Base-by-base conservation (phyloP, 1,140 invertebrate species). In the Zaprionus africanus region DNA sequence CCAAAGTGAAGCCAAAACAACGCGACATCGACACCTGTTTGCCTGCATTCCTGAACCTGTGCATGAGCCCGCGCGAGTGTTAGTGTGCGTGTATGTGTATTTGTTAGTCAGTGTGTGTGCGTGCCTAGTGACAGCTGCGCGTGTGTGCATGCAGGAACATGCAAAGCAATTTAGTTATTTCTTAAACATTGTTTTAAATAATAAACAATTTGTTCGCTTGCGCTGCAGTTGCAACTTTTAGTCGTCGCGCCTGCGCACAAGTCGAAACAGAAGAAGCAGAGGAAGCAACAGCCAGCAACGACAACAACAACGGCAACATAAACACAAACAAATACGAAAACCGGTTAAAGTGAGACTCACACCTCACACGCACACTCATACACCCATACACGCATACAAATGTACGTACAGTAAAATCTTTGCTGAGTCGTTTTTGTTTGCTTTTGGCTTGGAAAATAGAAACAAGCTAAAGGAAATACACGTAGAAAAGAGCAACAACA, bases 291-390 rank as follows among this genome's bases (percentile, higher is more conserved):
- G 69, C n/a, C 61, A 64, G 34, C 38, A 58, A 54, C 43, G 63
- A 28, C 60, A 49, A 57, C 62, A 76, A 78, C 53, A 81, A 13
- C 22, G 34, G 17, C 58, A 71, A 76, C 64, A 79, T 81, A 82
- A 83, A 83, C 72, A 86, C 68, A 83, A 75, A 74, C 51, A 59
- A 34, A 75, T 31, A 51, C 28, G 53, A 65, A 86, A 86, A 86
- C 83, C 84, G 84, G 84, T 86, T 86, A 71, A 75, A 56, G 74
- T 69, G 77, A 82, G 66, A 79, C 71, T 51, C 41, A 79, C 64
- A 61, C 61, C 71, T 51, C 41, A 79, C 64, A 53, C 61, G 36
- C 62, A 38, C 59, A 73, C 70, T 58, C 46, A 78, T 61, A 31
- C 60, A 68, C 62, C 60, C 60, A 58, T 75, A 76, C 75, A 63